Evolutionary conservation across 2,797 vertebrate genomes (phyloP).

Genomic region (Borostomias antarcticus): DNA sequence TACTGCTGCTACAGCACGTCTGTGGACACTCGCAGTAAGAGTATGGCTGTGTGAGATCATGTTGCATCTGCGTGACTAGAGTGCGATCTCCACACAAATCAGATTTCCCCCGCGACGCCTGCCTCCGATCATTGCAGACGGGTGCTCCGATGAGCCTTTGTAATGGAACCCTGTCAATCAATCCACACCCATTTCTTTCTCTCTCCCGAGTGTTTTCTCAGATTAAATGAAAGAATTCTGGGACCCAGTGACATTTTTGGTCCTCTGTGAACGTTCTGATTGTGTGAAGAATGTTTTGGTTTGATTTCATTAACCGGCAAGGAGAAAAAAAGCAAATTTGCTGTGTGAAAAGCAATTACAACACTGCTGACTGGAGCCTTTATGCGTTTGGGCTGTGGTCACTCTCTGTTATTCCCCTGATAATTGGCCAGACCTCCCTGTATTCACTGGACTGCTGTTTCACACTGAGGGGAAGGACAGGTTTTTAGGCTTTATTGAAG

Average conservation of each 20-base stretch:
- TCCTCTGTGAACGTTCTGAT: constrained; percentile 82
- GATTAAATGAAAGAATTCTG: constrained; percentile 86
- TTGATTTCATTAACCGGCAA: constrained; percentile 96
- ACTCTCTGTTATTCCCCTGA: constrained; percentile 49
- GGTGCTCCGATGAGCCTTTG: constrained; percentile 78
- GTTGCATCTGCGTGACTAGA: constrained; percentile 59
- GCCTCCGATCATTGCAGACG: constrained; percentile 83
- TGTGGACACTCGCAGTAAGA: too few species aligned
- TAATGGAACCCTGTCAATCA: constrained; percentile 95
- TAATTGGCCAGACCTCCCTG: background rate
- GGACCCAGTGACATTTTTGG: constrained; percentile 87
- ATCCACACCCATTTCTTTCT: constrained; percentile 70
- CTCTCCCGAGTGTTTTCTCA: constrained; percentile 84
- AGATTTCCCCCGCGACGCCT: constrained; percentile 76
- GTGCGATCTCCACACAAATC: constrained; percentile 76
- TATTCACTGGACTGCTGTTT: background rate
- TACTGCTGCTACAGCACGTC: background rate
- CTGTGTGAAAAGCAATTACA: constrained; percentile 98
- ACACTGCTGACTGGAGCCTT: constrained; percentile 87
- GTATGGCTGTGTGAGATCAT: too few species aligned
- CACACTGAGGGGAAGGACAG: background rate
- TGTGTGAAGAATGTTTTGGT: constrained; percentile 89
- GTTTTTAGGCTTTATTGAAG: too few species aligned
- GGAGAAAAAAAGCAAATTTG: constrained; percentile 98
- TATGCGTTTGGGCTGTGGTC: constrained; percentile 59